These are phyloP conservation scores for Lipophrys pholis DNA, from an alignment of 2,113 vertebrate genomes.

Conservation along the genomic window DNA sequence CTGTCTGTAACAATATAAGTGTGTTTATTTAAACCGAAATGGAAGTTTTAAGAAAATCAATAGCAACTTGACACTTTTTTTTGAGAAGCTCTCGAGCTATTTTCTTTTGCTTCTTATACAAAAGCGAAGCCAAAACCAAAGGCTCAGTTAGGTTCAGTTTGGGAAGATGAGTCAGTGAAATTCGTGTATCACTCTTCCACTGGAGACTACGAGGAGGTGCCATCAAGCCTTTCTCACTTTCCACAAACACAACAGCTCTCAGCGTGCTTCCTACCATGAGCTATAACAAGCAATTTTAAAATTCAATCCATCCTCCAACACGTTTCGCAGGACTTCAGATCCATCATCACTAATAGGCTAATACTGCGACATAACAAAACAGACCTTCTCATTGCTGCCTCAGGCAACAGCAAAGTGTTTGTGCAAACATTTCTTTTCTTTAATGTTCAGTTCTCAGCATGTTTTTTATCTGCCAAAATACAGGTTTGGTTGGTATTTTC, in stretches of 20 bases:
- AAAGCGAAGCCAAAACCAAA: no score
- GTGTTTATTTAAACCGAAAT: slow-evolving; percentile 23
- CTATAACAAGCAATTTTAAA: not conserved
- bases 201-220: slow-evolving; percentile 44
- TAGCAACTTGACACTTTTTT: slow-evolving; percentile 9
- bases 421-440: not conserved
- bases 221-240: slow-evolving; percentile 44
- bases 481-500: no score
- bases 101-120: not conserved
- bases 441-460: no score
- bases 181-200: slow-evolving; percentile 23
- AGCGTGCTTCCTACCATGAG: slow-evolving; percentile 15
- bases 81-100: slow-evolving; percentile 8
- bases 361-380: slow-evolving; percentile 4
- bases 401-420: not conserved
- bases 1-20: not conserved
- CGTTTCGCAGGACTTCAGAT: slow-evolving; percentile 8
- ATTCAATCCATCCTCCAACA: slow-evolving; percentile 7
- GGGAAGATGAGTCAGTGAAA: slow-evolving; percentile 13
- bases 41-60: slow-evolving; percentile 20
- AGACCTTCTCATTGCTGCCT: not conserved
- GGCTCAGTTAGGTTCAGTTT: not conserved
- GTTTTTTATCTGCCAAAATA: no score
- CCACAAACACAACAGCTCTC: slow-evolving; percentile 39
- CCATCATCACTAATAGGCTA: not conserved